These are phyloP conservation scores for Tinamus guttatus DNA, from an alignment of 2,113 vertebrate genomes.

Conservation along the genomic window DNA sequence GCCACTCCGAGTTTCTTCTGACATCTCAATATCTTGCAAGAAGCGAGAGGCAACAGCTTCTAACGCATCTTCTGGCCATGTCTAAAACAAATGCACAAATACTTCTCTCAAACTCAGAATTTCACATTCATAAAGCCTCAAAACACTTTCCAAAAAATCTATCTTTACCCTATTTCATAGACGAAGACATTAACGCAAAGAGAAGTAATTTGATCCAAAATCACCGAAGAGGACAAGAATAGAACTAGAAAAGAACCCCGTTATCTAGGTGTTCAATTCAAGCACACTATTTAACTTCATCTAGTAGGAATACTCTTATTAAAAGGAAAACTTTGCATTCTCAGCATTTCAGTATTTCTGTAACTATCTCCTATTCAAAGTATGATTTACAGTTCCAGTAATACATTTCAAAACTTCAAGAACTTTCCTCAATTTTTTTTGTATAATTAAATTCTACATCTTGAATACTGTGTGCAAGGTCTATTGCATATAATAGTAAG, in stretches of 20 bases:
- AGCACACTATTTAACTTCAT: not conserved
- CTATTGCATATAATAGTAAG: not conserved
- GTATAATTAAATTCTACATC: not conserved
- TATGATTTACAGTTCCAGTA: not conserved
- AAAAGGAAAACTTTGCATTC: not conserved
- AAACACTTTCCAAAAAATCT: not conserved
- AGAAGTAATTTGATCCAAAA: not conserved
- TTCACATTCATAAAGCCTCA: not conserved
- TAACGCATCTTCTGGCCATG: conserved; percentile 91
- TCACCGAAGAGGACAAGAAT: not conserved
- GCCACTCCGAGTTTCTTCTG: conserved; percentile 79
- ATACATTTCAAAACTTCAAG: not conserved
- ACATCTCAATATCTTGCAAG: conserved; percentile 90
- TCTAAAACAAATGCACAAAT: conserved; percentile 72
- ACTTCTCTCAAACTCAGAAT: not conserved
- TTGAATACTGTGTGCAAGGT: not conserved
- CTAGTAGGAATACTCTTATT: not conserved
- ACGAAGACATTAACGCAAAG: not conserved
- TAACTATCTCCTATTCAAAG: not conserved
- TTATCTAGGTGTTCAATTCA: not conserved
- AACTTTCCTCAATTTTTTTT: not conserved
- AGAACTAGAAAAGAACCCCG: not conserved
- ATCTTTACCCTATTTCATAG: not conserved
- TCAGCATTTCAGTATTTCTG: not conserved
- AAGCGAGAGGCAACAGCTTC: conserved; percentile 90